Evolutionary conservation across 2,113 vertebrate species (phyloP), one percentile per base, ranked within the genome.

Genomic region (Pachyramphus minor): DNA sequence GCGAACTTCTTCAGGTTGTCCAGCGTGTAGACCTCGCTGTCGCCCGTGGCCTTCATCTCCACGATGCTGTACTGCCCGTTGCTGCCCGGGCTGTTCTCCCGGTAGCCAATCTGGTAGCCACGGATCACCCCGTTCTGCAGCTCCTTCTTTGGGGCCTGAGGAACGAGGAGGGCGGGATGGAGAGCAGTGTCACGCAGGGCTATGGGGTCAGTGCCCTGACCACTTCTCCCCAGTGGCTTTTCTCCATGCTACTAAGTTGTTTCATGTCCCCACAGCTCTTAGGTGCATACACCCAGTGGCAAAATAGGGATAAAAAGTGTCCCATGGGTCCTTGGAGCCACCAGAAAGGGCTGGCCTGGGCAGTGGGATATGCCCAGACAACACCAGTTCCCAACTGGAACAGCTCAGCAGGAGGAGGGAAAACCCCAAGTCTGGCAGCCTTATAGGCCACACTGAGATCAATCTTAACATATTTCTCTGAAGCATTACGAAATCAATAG

Each of bases 1-100:
- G 99, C 99, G 15, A 99, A 99, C 97, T 99, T 99, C 98, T 99
- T 99, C 77, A 99, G 98, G 97, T 99, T 99, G 98, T 99, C 99
- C 95, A 99, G 97, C 2, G 99, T 99, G 97, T 99, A 99, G 52
- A 99, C 99, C 96, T 99, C 99, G 1, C 98, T 99, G 98, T 99
- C 99, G 0, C 99, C 99, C 0, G 99, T 99, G 45, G 99, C 99
- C 92, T 99, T 99, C 99, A 99, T 99, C 97, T 99, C 99, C 97
- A 99, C 99, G 3, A 99, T 99, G 97, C 99, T 99, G 98, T 99
- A 99, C 95, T 99, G 99, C 58, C 99, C 99, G 0, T 98, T 99
- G 98, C 99, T 99, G 96, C 99, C 99, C 0, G 99, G 99, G 62
- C 99, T 99, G 73, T 99, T 99, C 96, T 99, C 99, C 50, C 99